Base-by-base conservation (phyloP, 2,113 vertebrate species). In the Thoracochromis brauschi region DNA sequence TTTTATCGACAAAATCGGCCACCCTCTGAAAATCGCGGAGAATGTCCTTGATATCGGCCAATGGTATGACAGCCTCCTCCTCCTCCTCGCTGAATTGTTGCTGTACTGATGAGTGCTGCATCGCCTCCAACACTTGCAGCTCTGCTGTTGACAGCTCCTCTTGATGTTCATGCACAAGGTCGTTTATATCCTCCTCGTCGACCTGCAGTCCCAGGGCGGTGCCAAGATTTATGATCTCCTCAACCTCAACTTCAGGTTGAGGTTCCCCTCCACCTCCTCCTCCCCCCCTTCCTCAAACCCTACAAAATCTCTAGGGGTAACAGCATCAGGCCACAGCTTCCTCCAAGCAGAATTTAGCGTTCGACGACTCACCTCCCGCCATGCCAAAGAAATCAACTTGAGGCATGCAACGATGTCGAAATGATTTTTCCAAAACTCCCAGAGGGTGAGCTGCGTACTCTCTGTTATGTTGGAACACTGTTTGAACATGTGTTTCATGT, bases 381-480 rank as follows among this genome's bases (percentile, higher is more conserved):
- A 55, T 55, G 53, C 53, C 53, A 55, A 55, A 55, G 21, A 24
- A 13, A 55, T 55, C 21, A 55, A 55, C 21, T 55, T 7, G 53
- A 54, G 53, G n/a, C n/a, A 54, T 4, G 21, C 53, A 55, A 55
- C 11, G 11, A 24, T 55, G 53, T 55, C 11, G 0, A 55, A 55
- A 55, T 7, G 1, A 24, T 0, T 1, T 55, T 24, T 0, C n/a
- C 0, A 55, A 55, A 55, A 55, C 21, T 24, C 21, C 53, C 21
- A 13, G 53, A 1, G 21, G 21, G 0, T 55, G 53, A 49, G 47
- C 47, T 49, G 16, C 17, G 3, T 49, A 9, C 49, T 51, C 9
- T 3, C 9, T 10, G 5, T 51, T 51, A 51, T 51, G 9, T 53
- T 0, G 0, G 49, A 53, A 53, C 19, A 53, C 19, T 0, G 5